phyloP scores from a whole-genome alignment of 2,797 vertebrate genomes.

The Enteromius afrohamiltoni region DNA sequence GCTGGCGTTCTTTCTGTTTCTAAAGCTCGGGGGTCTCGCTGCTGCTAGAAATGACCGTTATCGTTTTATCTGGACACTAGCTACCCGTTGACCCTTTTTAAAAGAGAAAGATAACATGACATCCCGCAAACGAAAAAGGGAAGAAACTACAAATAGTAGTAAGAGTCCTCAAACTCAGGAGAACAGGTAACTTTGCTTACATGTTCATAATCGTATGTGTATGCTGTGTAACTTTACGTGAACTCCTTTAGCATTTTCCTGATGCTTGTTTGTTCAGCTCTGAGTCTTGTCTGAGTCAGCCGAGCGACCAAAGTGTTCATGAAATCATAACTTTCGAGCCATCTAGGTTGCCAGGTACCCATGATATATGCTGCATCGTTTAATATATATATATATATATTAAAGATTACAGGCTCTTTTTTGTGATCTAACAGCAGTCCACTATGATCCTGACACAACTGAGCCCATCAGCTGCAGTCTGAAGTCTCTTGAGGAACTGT shows the following conservation, averaged over 20 bases:
- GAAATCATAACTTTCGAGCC: constrained; percentile 66
- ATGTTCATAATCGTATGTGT: not conserved
- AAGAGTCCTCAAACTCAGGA: not conserved
- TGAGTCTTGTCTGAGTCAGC: constrained; percentile 72
- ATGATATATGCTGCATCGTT: not conserved
- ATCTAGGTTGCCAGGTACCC: constrained; percentile 66
- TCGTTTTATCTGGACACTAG: not conserved
- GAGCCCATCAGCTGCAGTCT: constrained; percentile 87
- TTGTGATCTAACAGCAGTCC: constrained; percentile 71
- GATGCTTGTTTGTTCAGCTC: constrained; percentile 57
- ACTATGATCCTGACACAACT: constrained; percentile 85
- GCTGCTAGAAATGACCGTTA: not conserved
- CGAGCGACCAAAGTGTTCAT: constrained; percentile 62
- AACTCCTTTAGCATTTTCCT: not conserved
- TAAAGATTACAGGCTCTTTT: not conserved
- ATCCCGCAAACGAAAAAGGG: constrained; percentile 15
- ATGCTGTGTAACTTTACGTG: too few species aligned
- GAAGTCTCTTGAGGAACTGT: constrained; percentile 82
- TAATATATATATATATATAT: not conserved
- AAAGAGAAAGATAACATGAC: not conserved
- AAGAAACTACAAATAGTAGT: not conserved
- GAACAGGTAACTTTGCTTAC: not conserved
- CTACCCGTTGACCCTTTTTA: not conserved
- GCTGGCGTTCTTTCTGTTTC: not conserved
- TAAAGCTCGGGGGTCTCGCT: not conserved